Evolutionary conservation across 2,797 vertebrate species (phyloP).

Genomic region (Danio choprae): DNA sequence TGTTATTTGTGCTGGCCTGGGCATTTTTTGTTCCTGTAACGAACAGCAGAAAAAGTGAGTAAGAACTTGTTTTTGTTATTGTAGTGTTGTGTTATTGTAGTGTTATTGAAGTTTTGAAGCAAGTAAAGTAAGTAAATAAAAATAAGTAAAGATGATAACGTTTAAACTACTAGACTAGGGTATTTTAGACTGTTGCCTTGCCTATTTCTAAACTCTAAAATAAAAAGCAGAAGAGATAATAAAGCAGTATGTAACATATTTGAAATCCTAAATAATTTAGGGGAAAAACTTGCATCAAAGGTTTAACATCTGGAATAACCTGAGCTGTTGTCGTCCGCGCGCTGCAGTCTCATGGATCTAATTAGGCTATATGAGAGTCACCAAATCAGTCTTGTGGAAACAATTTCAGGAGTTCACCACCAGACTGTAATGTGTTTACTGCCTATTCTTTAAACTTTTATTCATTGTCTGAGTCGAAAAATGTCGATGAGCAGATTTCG

Average conservation of each 20-base stretch:
- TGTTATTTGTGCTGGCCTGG: conserved; percentile 63
- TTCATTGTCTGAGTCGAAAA: neutral
- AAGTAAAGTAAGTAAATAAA: too few relatives aligned
- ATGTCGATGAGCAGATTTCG: neutral
- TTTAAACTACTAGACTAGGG: neutral
- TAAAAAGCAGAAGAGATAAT: neutral
- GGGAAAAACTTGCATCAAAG: neutral
- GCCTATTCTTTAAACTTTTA: neutral
- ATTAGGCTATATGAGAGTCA: conserved; percentile 39
- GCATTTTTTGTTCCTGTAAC: conserved; percentile 67
- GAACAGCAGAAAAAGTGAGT: conserved; percentile 86
- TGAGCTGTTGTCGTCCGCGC: neutral
- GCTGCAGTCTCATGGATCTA: conserved; percentile 57
- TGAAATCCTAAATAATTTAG: neutral
- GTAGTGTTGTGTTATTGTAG: neutral
- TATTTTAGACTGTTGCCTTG: neutral
- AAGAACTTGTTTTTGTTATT: neutral
- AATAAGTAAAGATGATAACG: neutral
- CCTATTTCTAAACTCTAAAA: neutral
- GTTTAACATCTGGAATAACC: neutral
- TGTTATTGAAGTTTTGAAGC: neutral
- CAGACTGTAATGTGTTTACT: neutral
- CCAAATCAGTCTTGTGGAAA: conserved; percentile 33
- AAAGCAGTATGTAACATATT: neutral
- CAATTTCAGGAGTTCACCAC: conserved; percentile 27